Conservation (phyloP, 64 coral and sea anemone species). For the Actinia tenebrosa region DNA sequence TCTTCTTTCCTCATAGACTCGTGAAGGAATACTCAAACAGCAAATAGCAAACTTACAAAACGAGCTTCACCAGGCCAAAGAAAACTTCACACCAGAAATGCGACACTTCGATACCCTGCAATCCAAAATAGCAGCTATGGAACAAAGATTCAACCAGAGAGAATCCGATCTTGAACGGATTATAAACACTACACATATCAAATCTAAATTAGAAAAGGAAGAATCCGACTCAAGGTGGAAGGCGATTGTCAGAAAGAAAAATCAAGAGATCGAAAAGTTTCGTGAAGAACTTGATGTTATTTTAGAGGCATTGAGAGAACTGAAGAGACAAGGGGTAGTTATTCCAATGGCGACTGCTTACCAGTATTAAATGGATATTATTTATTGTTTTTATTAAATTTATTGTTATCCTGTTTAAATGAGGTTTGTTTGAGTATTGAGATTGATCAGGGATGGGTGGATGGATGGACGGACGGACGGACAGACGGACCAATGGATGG, state of each 20-base stretch:
- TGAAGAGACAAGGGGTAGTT: slow-evolving; percentile 81
- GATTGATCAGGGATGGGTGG: no score
- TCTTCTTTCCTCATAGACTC: slow-evolving; percentile 36
- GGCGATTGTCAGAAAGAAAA: slow-evolving; percentile 67
- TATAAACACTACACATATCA: slow-evolving; percentile 75
- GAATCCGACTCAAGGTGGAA: slow-evolving; percentile 69
- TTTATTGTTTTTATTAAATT: not conserved
- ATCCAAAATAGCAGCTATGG: slow-evolving; percentile 82
- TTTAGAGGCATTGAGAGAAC: slow-evolving; percentile 77
- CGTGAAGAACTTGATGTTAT: slow-evolving; percentile 81
- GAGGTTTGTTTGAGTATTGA: no score
- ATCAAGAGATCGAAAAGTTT: slow-evolving; percentile 92
- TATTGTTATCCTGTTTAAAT: no score
- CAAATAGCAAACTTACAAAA: slow-evolving; percentile 66
- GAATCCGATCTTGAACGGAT: slow-evolving; percentile 81
- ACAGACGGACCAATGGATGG: no score
- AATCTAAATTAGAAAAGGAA: slow-evolving; percentile 84
- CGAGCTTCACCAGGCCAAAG: slow-evolving; percentile 73
- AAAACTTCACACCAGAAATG: slow-evolving; percentile 89
- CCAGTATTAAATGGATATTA: not conserved
- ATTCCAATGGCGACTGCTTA: slow-evolving; percentile 41
- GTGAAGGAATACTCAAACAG: slow-evolving; percentile 79
- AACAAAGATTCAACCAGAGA: slow-evolving; percentile 65
- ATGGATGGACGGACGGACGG: no score
- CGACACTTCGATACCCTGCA: slow-evolving; percentile 81